Percentiles rank a stretch among this genome's conserved stretches.
These are phyloP conservation scores for Campylorhamphus procurvoides DNA, from an alignment of 2,113 vertebrate genomes.

Conservation along the genomic window DNA sequence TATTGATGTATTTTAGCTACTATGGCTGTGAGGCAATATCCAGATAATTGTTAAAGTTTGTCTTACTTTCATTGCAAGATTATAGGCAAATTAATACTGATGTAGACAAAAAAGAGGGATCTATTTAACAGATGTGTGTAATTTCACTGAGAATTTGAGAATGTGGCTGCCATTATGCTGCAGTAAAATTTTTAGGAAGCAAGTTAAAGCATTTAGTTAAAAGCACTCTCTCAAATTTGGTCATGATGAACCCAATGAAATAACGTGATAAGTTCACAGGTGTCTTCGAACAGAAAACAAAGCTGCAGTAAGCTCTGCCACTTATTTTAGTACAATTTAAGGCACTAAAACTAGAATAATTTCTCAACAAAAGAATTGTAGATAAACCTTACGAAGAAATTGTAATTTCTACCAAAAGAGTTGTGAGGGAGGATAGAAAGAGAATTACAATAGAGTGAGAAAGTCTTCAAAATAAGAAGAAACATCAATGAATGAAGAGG, in stretches of 20 bases:
- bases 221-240: neutral
- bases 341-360: neutral
- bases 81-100: neutral
- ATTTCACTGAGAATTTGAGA: neutral
- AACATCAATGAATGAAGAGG: neutral
- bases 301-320: neutral
- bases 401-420: neutral
- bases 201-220: neutral
- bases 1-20: neutral
- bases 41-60: neutral
- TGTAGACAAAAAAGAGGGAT: neutral
- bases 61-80: neutral
- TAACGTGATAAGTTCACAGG: neutral
- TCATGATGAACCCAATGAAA: neutral
- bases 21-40: accelerated
- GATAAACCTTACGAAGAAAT: neutral
- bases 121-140: neutral
- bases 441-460: neutral
- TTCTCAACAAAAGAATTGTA: neutral
- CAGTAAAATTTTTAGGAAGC: neutral
- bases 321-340: neutral
- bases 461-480: neutral
- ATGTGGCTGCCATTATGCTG: neutral
- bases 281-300: neutral
- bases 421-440: neutral